Evolutionary conservation across 2,113 vertebrate genomes (phyloP).

Genomic region (Sinocyclocheilus anshuiensis): DNA sequence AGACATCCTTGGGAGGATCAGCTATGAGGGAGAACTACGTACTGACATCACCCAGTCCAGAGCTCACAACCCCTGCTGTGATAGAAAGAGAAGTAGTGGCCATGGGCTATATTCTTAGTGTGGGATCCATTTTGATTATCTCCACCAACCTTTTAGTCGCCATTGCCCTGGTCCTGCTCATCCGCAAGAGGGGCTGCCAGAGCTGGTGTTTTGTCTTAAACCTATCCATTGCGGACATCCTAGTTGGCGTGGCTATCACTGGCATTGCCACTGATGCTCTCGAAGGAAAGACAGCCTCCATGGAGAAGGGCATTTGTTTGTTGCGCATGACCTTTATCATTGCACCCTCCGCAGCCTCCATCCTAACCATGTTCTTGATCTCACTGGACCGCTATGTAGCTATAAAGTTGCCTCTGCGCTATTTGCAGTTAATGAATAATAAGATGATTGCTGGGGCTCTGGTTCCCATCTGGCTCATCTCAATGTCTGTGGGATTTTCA

Average conservation of each 20-base stretch:
- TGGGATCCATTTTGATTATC: constrained; percentile 83
- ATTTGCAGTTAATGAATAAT: constrained; percentile 75
- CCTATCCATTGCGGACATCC: constrained; percentile 81
- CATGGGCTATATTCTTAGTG: constrained; percentile 78
- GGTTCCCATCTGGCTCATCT: constrained; percentile 77
- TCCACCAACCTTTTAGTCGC: constrained; percentile 79
- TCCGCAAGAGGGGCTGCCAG: constrained; percentile 76
- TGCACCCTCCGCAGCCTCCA: constrained; percentile 82
- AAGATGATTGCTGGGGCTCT: constrained; percentile 64
- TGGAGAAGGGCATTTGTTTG: constrained; percentile 75
- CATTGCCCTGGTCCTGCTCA: constrained; percentile 72
- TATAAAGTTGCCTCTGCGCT: constrained; percentile 85
- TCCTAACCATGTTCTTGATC: constrained; percentile 86
- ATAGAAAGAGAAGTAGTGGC: constrained; percentile 26
- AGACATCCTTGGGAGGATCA: background rate
- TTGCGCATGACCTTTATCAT: constrained; percentile 84
- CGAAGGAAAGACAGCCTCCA: constrained; percentile 46
- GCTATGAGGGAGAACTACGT: background rate
- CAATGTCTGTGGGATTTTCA: constrained; percentile 79
- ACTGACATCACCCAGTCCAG: background rate
- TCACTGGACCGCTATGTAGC: constrained; percentile 89
- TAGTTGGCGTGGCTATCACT: constrained; percentile 82
- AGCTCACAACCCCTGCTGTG: constrained; percentile 27
- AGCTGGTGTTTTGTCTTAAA: constrained; percentile 88
- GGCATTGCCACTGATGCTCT: constrained; percentile 81